Percentiles rank a stretch among this genome's conserved stretches.
These are phyloP conservation scores for Penaeus indicus DNA, from an alignment of 1,140 invertebrate species.

Conservation along the genomic window DNA sequence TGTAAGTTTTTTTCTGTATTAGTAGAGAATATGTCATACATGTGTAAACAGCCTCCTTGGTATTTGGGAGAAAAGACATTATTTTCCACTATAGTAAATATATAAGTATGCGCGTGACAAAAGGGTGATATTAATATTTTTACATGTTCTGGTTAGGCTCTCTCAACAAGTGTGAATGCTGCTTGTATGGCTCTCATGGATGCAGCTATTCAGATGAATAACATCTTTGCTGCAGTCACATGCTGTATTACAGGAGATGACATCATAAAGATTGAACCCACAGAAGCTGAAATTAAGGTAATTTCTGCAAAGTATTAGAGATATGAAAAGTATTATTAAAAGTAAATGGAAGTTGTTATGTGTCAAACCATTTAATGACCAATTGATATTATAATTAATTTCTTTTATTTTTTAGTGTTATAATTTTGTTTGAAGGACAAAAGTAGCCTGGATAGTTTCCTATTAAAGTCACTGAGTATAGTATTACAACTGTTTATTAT, in stretches of 20 bases:
- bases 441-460: no score
- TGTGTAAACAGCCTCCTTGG: no score
- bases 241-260: slow-evolving; percentile 68
- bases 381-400: no score
- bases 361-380: no score
- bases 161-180: slow-evolving; percentile 71
- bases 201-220: slow-evolving; percentile 71
- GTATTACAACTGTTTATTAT: neutral
- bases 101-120: neutral
- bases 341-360: no score
- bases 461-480: neutral
- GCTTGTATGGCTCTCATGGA: slow-evolving; percentile 71
- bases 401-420: no score
- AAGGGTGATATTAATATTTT: neutral
- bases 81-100: neutral
- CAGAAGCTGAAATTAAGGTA: slow-evolving; percentile 68
- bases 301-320: neutral
- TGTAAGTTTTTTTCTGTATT: slow-evolving; percentile 55
- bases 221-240: slow-evolving; percentile 69
- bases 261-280: slow-evolving; percentile 69
- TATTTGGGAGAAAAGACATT: neutral
- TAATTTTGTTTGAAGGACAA: no score
- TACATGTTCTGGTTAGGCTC: slow-evolving; percentile 51
- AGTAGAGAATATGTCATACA: neutral
- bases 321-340: neutral